These are phyloP conservation scores for Pterocles orientalis DNA, from an alignment of 2,113 vertebrate species.

Conservation along the genomic window DNA sequence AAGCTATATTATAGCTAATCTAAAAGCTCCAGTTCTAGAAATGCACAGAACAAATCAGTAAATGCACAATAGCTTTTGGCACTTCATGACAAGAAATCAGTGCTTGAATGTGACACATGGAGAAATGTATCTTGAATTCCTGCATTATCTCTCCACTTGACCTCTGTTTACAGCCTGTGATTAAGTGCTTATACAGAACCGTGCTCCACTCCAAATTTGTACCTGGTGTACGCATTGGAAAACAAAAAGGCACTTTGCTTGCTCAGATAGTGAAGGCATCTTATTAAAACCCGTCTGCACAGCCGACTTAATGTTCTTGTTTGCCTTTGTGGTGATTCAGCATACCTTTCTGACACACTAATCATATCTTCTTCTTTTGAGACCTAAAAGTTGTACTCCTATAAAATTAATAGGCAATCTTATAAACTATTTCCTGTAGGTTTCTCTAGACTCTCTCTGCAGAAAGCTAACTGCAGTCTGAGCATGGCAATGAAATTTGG, in stretches of 20 bases:
- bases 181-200: conserved; percentile 43
- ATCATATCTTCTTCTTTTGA: neutral
- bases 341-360: neutral
- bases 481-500: neutral
- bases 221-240: neutral
- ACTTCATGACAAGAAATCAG: conserved; percentile 31
- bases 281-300: neutral
- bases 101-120: conserved; percentile 50
- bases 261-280: neutral
- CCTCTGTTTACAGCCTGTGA: conserved; percentile 68
- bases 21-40: conserved; percentile 52
- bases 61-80: conserved; percentile 9
- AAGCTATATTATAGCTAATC: conserved; percentile 20
- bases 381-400: neutral
- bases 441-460: neutral
- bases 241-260: neutral
- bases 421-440: neutral
- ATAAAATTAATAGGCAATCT: neutral
- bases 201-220: neutral
- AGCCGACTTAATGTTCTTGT: neutral
- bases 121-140: conserved; percentile 60
- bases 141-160: conserved; percentile 55
- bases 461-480: neutral
- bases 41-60: conserved; percentile 55
- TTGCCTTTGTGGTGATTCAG: neutral